These are phyloP conservation scores for Terebella lapidaria DNA, from an alignment of 2,888 invertebrate species.

Conservation along the genomic window DNA sequence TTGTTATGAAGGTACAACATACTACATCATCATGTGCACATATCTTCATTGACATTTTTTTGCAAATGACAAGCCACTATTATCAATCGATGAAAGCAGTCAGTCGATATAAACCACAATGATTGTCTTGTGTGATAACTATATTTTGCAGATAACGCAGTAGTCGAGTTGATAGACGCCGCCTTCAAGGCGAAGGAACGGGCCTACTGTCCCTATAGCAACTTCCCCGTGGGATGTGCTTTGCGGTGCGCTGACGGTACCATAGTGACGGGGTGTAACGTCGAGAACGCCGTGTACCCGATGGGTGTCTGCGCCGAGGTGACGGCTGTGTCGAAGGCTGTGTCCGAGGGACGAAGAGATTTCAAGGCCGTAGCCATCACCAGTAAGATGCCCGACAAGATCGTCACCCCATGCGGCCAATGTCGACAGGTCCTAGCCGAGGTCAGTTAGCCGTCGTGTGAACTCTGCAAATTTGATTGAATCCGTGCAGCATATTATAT, in stretches of 20 bases:
- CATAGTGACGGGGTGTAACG: conserved; percentile 68
- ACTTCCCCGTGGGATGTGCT: conserved; percentile 31
- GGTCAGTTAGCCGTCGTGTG: too few relatives aligned
- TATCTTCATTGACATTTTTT: too few relatives aligned
- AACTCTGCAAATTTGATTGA: too few relatives aligned
- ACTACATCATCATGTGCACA: too few relatives aligned
- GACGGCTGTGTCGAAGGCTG: conserved; percentile 73
- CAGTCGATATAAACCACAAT: too few relatives aligned
- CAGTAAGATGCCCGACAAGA: conserved; percentile 31
- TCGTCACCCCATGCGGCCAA: background rate
- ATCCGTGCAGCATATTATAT: too few relatives aligned
- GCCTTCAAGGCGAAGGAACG: conserved; percentile 23
- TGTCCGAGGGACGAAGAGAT: conserved; percentile 71
- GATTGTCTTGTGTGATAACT: too few relatives aligned
- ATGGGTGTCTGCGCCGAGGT: conserved; percentile 81
- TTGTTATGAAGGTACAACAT: too few relatives aligned
- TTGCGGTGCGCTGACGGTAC: conserved; percentile 25
- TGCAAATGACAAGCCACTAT: too few relatives aligned
- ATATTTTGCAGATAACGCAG: background rate
- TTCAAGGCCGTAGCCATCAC: conserved; percentile 62
- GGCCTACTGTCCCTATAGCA: conserved; percentile 31
- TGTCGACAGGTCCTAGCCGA: conserved; percentile 1
- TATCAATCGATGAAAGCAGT: too few relatives aligned
- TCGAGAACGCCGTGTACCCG: conserved; percentile 78
- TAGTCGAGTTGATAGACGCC: conserved; percentile 14